phyloP scores from a whole-genome alignment of 2,888 invertebrate species.

The Hyposoter didymator region DNA sequence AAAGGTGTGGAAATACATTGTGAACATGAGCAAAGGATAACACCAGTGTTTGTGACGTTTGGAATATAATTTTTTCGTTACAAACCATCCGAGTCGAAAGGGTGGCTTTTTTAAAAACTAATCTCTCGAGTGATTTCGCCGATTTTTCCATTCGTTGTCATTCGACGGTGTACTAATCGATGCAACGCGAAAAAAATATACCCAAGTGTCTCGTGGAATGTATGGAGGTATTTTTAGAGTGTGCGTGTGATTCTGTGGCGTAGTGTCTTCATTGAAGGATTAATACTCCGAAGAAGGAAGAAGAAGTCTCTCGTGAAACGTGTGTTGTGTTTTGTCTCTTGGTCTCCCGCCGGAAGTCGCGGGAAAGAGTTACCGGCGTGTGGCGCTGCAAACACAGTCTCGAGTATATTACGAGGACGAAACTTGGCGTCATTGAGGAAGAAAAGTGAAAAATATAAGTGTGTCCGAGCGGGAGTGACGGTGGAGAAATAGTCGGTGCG shows the following conservation, averaged over 20 bases:
- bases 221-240: not conserved
- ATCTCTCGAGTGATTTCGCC: not conserved
- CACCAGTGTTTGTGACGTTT: not conserved
- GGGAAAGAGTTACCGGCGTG: slow-evolving; percentile 18
- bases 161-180: slow-evolving; percentile 5
- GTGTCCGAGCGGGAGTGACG: not conserved
- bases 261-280: slow-evolving; percentile 16
- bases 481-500: not conserved
- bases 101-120: not conserved
- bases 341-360: slow-evolving; percentile 28
- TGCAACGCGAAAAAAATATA: not conserved
- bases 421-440: not conserved
- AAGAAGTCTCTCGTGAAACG: not conserved
- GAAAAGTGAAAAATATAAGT: not conserved
- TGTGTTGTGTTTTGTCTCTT: slow-evolving; percentile 6
- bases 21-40: not conserved
- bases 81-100: not conserved
- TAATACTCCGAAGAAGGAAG: not conserved
- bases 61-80: not conserved
- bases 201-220: not conserved
- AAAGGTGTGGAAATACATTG: not conserved
- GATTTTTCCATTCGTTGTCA: not conserved
- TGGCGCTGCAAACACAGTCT: slow-evolving; percentile 16
- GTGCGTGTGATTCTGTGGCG: not conserved
- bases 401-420: not conserved